phyloP scores from a whole-genome alignment of 2,888 invertebrate genomes.

The Drosophila recens region DNA sequence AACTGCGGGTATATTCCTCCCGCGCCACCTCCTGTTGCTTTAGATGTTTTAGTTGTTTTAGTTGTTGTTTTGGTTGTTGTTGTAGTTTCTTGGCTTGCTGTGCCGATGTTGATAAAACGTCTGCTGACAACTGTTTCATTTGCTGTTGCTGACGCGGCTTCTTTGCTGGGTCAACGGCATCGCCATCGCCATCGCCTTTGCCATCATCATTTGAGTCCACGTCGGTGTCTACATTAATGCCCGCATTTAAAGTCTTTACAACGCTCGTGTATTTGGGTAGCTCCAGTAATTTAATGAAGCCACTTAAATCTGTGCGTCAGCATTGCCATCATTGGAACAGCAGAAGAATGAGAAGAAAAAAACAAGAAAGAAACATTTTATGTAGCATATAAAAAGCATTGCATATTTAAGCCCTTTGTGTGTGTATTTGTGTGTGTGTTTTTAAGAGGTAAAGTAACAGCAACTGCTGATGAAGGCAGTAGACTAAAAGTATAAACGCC shows the following conservation, averaged over 20 bases:
- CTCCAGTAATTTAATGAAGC: conserved; percentile 84
- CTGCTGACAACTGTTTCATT: conserved; percentile 60
- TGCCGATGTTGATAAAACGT: conserved; percentile 53
- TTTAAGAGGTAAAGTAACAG: conserved; percentile 55
- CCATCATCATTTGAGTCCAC: conserved; percentile 45
- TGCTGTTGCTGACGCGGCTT: conserved; percentile 67
- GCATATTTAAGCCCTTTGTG: conserved; percentile 64
- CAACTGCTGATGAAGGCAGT: conserved; percentile 62
- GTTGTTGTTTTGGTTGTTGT: conserved; percentile 24
- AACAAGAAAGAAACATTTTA: conserved; percentile 61
- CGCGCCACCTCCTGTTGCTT: conserved; percentile 1
- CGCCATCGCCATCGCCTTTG: conserved; percentile 1
- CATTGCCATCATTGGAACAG: conserved; percentile 32
- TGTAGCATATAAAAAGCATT: conserved; percentile 63
- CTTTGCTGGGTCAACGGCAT: conserved; percentile 73
- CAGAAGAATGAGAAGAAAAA: conserved; percentile 22
- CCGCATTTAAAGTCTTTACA: conserved; percentile 83
- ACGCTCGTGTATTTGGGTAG: conserved; percentile 84
- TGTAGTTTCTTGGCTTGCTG: conserved; percentile 29
- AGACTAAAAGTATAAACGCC: conserved; percentile 25
- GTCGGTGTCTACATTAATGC: conserved; percentile 77
- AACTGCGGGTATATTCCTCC: conserved; percentile 46
- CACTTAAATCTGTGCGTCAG: conserved; percentile 83
- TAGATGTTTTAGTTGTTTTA: no score
- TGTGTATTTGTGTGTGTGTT: conserved; percentile 38